phyloP scores from a whole-genome alignment of 1,140 invertebrate genomes.

The Eubasilissa regina region DNA sequence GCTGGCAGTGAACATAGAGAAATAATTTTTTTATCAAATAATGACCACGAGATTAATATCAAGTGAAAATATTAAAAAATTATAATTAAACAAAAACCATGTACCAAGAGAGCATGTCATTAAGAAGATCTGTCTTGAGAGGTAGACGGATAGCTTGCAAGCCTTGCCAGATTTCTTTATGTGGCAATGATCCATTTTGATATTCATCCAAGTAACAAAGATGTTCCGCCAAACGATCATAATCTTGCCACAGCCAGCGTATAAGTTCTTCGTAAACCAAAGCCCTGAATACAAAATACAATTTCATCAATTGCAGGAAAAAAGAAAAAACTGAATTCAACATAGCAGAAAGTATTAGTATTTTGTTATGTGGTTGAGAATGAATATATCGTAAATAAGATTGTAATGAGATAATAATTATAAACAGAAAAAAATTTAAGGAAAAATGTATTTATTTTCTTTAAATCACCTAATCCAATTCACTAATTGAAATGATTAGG shows the following conservation, averaged over 20 bases:
- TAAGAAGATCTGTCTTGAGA: constrained; percentile 77
- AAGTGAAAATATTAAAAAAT: no score
- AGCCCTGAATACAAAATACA: constrained; percentile 64
- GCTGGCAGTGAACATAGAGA: no score
- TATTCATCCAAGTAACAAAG: constrained; percentile 76
- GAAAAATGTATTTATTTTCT: no score
- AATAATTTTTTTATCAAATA: no score
- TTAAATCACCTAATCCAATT: no score
- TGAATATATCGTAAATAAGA: no score
- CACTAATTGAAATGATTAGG: no score
- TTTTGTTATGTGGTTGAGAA: not conserved
- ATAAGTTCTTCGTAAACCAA: constrained; percentile 80
- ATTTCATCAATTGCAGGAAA: no score
- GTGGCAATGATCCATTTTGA: constrained; percentile 73
- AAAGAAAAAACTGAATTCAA: not conserved
- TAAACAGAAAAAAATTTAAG: no score
- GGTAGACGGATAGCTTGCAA: constrained; percentile 79
- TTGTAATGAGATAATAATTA: no score
- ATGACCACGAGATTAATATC: no score
- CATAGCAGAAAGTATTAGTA: constrained; percentile 32
- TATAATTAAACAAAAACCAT: no score
- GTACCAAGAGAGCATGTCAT: constrained; percentile 80
- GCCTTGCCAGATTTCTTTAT: constrained; percentile 74
- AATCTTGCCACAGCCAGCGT: constrained; percentile 79
- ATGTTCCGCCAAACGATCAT: constrained; percentile 77